Evolutionary conservation across 2,888 invertebrate species (phyloP).

Genomic region (Rapana venosa): DNA sequence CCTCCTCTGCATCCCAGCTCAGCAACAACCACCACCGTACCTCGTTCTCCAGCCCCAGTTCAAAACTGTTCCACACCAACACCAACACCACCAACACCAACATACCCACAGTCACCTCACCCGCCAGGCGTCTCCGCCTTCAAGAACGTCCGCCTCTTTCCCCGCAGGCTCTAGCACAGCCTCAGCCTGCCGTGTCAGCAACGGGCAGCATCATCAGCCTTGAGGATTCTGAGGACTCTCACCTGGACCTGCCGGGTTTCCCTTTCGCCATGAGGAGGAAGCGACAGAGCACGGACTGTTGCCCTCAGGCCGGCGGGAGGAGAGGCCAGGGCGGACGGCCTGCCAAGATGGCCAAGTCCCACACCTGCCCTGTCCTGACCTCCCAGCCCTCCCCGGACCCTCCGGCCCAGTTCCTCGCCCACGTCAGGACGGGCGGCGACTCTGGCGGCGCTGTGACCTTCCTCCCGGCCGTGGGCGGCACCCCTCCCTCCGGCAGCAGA

Average conservation of each 20-base stretch:
- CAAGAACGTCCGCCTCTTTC: neutral
- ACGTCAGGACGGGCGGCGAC: neutral
- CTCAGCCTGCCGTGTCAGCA: neutral
- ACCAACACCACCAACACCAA: no score
- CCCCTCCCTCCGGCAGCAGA: neutral
- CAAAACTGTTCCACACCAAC: no score
- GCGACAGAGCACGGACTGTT: constrained; percentile 8
- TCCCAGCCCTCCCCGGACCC: neutral
- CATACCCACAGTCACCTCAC: neutral
- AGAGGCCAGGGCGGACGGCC: neutral
- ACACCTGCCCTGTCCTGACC: neutral
- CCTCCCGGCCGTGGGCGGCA: neutral
- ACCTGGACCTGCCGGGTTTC: neutral
- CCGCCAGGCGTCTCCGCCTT: neutral
- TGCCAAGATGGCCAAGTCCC: constrained; percentile 1
- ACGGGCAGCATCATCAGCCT: neutral
- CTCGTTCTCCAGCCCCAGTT: neutral
- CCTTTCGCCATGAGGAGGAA: constrained; percentile 17
- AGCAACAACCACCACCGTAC: neutral
- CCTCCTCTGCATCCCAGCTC: neutral
- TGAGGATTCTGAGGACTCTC: neutral
- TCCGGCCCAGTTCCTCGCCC: neutral
- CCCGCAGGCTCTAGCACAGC: neutral
- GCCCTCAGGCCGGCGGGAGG: neutral
- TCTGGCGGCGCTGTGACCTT: neutral